phyloP scores from a whole-genome alignment of 2,113 vertebrate species.

The Eonycteris spelaea region DNA sequence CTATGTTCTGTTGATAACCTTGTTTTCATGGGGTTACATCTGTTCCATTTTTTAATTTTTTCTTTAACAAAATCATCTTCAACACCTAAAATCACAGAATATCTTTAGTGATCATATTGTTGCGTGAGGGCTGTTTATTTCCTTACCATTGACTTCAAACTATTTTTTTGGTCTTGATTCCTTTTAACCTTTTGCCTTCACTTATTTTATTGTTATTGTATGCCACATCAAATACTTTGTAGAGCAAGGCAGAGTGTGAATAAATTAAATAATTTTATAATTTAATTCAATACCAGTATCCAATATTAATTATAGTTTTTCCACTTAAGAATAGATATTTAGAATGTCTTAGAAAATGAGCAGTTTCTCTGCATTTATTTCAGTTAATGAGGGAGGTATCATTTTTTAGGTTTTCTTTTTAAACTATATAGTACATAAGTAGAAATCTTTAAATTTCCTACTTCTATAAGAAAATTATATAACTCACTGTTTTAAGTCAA shows the following conservation, averaged over 20 bases:
- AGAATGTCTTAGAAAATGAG: constrained; percentile 39
- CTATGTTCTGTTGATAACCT: background rate
- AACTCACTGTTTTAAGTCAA: constrained; percentile 5
- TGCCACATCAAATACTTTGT: constrained; percentile 11
- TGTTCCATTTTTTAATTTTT: constrained; percentile 22
- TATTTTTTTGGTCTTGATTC: background rate
- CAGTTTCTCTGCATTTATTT: constrained; percentile 39
- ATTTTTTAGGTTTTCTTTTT: constrained; percentile 13
- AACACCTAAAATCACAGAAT: constrained; percentile 32
- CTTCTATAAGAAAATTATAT: constrained; percentile 19
- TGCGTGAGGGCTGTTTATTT: background rate
- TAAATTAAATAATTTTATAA: constrained; percentile 27
- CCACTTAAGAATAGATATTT: constrained; percentile 1
- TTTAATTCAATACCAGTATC: constrained; percentile 3
- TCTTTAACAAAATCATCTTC: constrained; percentile 26
- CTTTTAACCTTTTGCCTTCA: constrained; percentile 27
- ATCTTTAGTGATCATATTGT: background rate
- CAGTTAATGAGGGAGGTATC: background rate
- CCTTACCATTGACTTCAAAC: background rate
- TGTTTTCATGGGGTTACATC: background rate
- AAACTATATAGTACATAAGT: background rate
- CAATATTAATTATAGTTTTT: constrained; percentile 10
- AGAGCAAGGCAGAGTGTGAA: background rate
- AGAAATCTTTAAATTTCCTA: constrained; percentile 1
- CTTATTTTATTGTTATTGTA: background rate